phyloP scores from a whole-genome alignment of 53 echinoderm and acorn worm genomes.

The Temnopleurus reevesii region DNA sequence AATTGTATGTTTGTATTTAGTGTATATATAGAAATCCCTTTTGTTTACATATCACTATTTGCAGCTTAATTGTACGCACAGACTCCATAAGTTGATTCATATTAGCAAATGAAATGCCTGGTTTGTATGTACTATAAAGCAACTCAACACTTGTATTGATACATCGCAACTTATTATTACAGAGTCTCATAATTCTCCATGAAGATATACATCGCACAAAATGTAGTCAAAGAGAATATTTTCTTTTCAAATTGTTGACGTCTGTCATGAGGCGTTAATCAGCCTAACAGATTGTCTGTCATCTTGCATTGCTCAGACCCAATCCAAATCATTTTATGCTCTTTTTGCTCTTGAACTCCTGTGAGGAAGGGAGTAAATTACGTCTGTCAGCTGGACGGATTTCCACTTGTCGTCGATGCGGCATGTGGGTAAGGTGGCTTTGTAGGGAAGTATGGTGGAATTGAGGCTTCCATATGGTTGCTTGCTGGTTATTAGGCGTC shows the following conservation, averaged over 20 bases:
- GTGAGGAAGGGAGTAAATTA: conserved; percentile 39
- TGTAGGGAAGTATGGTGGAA: background rate
- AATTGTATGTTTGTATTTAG: no score
- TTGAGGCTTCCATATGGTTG: conserved; percentile 6
- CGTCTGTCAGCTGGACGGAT: conserved; percentile 29
- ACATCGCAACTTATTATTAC: no score
- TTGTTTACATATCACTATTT: no score
- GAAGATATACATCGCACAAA: background rate
- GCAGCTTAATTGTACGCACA: no score
- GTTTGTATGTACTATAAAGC: no score
- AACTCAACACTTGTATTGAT: no score
- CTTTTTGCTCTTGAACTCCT: conserved; percentile 11
- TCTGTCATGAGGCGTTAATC: conserved; percentile 25
- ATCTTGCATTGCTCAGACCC: background rate
- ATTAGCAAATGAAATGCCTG: no score
- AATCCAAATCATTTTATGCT: background rate
- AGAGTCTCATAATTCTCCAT: no score
- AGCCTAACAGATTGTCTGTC: conserved; percentile 17
- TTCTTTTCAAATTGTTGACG: background rate
- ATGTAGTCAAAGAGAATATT: background rate
- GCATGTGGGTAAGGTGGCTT: background rate
- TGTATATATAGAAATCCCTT: no score
- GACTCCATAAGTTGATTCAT: no score
- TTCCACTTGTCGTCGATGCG: conserved; percentile 22
- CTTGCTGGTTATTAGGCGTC: conserved; percentile 14